Conservation (phyloP, 2,113 vertebrate genomes). For the Hippolais icterina region DNA sequence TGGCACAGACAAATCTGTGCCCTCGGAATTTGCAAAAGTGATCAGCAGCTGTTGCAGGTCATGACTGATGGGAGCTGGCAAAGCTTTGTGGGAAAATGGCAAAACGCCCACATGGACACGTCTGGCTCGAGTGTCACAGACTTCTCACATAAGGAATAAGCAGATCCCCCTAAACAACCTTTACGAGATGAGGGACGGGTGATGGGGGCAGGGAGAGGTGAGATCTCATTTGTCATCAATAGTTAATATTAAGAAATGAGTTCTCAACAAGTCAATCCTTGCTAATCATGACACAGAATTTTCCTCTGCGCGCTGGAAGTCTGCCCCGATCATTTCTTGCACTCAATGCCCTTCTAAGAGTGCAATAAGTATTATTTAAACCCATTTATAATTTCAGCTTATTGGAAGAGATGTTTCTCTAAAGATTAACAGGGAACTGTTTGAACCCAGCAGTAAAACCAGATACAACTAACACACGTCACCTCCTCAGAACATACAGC, state of each 20-base stretch:
- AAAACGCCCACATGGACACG: not conserved
- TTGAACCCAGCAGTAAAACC: not conserved
- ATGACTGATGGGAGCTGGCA: constrained; percentile 4
- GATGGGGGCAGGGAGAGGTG: too few relatives aligned
- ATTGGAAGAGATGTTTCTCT: not conserved
- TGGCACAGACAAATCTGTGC: not conserved
- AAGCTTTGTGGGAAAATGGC: constrained; percentile 23
- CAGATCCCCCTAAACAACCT: not conserved
- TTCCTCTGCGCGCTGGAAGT: not conserved
- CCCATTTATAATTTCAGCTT: not conserved
- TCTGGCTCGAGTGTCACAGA: not conserved
- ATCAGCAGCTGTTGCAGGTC: constrained; percentile 16
- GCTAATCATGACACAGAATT: not conserved
- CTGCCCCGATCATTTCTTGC: not conserved
- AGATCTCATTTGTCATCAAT: not conserved
- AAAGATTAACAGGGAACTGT: not conserved
- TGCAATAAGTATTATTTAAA: not conserved
- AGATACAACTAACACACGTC: fast-evolving
- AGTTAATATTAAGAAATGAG: not conserved
- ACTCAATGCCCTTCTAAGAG: not conserved
- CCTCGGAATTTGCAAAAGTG: not conserved
- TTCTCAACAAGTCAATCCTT: not conserved
- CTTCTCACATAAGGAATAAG: not conserved
- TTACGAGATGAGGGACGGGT: not conserved
- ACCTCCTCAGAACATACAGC: not conserved